phyloP scores from a whole-genome alignment of 2,888 invertebrate species.

The Sphinx pinastri region DNA sequence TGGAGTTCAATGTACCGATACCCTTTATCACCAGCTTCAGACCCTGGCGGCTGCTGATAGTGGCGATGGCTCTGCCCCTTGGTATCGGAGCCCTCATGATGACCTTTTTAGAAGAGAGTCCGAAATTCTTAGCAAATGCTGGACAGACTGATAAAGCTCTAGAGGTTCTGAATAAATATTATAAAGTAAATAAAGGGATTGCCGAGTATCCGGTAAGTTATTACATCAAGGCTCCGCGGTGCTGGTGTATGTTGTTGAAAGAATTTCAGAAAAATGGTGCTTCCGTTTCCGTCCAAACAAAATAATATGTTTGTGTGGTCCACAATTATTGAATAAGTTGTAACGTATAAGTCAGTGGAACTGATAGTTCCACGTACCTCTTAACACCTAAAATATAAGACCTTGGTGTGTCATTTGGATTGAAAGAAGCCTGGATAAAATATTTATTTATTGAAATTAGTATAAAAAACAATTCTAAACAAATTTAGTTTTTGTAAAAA shows the following conservation, averaged over 20 bases:
- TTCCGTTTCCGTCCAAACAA: too few relatives aligned
- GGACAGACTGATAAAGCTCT: conserved; percentile 84
- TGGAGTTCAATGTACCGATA: conserved; percentile 62
- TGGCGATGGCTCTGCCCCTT: conserved; percentile 59
- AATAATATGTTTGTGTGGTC: too few relatives aligned
- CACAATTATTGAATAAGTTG: too few relatives aligned
- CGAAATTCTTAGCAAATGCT: conserved; percentile 87
- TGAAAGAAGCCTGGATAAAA: too few relatives aligned
- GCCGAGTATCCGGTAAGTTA: conserved; percentile 52
- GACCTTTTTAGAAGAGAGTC: conserved; percentile 87
- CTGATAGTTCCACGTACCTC: too few relatives aligned
- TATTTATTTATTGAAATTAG: neutral
- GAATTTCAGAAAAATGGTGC: neutral
- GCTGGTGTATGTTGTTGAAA: neutral
- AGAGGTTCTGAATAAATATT: conserved; percentile 53
- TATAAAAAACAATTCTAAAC: neutral
- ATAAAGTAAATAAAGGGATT: conserved; percentile 52
- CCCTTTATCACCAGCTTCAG: conserved; percentile 77
- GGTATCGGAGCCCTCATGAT: conserved; percentile 82
- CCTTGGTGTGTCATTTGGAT: too few relatives aligned
- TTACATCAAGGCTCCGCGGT: neutral
- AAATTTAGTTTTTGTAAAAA: too few relatives aligned
- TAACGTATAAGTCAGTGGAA: too few relatives aligned
- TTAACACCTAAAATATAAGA: too few relatives aligned
- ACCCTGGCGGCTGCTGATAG: conserved; percentile 88